Evolutionary conservation across 2,113 vertebrate species (phyloP).

Genomic region (Cebus imitator): DNA sequence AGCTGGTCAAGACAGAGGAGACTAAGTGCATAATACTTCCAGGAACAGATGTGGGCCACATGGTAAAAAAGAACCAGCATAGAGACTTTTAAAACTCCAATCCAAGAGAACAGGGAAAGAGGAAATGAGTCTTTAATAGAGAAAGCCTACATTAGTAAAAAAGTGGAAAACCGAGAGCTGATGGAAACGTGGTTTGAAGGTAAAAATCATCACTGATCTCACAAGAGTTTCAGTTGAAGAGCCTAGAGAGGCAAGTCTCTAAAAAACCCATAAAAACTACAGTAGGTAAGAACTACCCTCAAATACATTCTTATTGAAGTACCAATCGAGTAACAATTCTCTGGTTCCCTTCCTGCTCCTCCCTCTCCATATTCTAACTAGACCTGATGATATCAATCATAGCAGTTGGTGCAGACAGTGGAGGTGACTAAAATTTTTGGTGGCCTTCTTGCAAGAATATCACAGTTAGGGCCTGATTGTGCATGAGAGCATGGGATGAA

Average conservation of each 20-base stretch:
- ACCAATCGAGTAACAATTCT: neutral
- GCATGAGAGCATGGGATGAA: neutral
- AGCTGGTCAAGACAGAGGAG: neutral
- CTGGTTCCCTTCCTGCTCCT: neutral
- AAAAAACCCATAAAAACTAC: neutral
- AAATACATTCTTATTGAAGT: neutral
- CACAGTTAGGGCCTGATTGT: neutral
- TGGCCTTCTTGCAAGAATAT: neutral
- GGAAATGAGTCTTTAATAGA: neutral
- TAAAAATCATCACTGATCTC: neutral
- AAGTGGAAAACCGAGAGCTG: neutral
- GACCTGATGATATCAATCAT: too few species aligned
- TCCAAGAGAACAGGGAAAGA: neutral
- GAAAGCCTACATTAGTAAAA: neutral
- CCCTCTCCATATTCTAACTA: neutral
- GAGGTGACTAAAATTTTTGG: neutral
- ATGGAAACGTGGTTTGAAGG: neutral
- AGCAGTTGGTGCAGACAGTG: rapidly evolving
- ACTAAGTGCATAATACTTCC: neutral
- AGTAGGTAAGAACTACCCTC: neutral
- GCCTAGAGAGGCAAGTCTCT: neutral
- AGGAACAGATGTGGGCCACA: neutral
- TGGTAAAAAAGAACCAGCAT: neutral
- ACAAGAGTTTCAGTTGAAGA: neutral
- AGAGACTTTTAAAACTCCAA: neutral